A percentile compares a stretch with the other conserved stretches of the same genome.
phyloP scores from a whole-genome alignment of 1,140 invertebrate genomes.

The Goniozus legneri region DNA sequence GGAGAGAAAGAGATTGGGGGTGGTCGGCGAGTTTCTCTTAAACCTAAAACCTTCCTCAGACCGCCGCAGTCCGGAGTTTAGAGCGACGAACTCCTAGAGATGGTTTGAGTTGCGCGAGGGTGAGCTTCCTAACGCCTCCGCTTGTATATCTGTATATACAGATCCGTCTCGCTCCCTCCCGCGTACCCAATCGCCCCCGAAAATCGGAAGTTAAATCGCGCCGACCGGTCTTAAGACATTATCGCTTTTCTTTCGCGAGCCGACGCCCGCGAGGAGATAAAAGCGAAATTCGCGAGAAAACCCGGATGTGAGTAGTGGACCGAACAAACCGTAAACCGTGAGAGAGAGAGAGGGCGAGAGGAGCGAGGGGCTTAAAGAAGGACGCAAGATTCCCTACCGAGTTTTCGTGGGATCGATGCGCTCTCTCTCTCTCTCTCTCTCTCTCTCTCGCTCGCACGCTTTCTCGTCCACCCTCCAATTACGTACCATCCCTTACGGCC shows the following conservation, averaged over 20 bases:
- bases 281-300: slow-evolving; percentile 23
- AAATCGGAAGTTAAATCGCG: slow-evolving; percentile 53
- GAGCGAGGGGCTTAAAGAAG: slow-evolving; percentile 18
- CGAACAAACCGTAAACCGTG: too few species aligned
- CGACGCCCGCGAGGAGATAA: slow-evolving; percentile 31
- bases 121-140: too few species aligned
- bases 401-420: slow-evolving; percentile 39
- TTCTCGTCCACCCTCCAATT: slow-evolving; percentile 49
- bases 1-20: slow-evolving; percentile 26
- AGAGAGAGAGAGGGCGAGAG: slow-evolving; percentile 27
- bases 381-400: too few species aligned
- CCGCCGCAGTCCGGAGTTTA: slow-evolving; percentile 44
- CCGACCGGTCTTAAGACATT: slow-evolving; percentile 51
- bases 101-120: too few species aligned
- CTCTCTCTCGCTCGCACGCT: too few species aligned
- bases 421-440: too few species aligned
- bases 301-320: slow-evolving; percentile 3
- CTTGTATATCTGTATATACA: too few species aligned
- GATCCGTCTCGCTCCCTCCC: too few species aligned
- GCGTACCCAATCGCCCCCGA: slow-evolving; percentile 29
- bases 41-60: slow-evolving; percentile 50
- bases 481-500: slow-evolving; percentile 47
- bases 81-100: slow-evolving; percentile 40
- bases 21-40: slow-evolving; percentile 35
- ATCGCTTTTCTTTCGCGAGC: slow-evolving; percentile 50